A percentile compares a stretch with the other conserved stretches of the same genome.
Conservation (phyloP, 2,113 vertebrate species). For the Carlito syrichta region DNA sequence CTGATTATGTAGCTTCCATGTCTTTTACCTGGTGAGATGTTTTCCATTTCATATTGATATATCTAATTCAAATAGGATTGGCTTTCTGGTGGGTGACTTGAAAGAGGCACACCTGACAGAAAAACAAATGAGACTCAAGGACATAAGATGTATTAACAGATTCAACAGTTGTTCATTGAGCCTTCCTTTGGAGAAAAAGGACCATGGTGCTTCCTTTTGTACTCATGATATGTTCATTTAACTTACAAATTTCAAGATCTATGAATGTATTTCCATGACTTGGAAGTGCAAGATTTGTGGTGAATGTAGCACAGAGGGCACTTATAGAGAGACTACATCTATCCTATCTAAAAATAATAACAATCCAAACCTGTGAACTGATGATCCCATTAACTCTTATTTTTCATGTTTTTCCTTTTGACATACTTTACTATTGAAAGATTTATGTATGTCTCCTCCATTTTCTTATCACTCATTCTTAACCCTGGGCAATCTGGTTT, state of each 20-base stretch:
- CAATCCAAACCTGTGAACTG: neutral
- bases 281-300: neutral
- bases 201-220: neutral
- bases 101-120: neutral
- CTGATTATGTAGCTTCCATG: neutral
- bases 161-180: neutral
- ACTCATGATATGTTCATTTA: neutral
- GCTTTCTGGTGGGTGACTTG: constrained; percentile 7
- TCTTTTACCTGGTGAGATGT: neutral
- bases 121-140: neutral
- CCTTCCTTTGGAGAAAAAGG: neutral
- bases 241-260: neutral
- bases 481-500: neutral
- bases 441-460: neutral
- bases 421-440: neutral
- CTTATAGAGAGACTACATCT: neutral
- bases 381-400: neutral
- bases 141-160: neutral
- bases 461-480: neutral
- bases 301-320: neutral
- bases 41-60: neutral
- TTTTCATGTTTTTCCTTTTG: neutral
- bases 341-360: neutral
- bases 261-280: neutral
- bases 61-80: neutral